Evolutionary conservation across 2,113 vertebrate species (phyloP).

Genomic region (Lamprologus callipterus): DNA sequence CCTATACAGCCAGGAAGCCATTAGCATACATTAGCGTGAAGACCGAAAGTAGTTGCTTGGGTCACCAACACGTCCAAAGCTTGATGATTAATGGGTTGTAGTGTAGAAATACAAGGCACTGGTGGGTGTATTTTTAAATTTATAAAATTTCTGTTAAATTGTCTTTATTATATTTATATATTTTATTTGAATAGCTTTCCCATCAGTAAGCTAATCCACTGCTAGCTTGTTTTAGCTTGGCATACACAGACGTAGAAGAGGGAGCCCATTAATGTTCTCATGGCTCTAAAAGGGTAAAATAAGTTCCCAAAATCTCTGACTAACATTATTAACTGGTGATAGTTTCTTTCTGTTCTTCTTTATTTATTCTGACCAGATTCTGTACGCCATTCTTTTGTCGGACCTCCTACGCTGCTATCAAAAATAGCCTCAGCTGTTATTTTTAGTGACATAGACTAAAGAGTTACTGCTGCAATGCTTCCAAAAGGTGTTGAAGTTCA

Average conservation of each 20-base stretch:
- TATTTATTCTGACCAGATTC: background rate
- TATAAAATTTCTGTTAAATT: background rate
- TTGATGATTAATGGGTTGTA: background rate
- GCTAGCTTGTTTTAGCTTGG: background rate
- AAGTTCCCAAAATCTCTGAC: background rate
- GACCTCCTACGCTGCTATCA: background rate
- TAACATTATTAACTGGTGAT: background rate
- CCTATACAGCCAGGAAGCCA: background rate
- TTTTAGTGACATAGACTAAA: background rate
- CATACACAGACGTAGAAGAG: background rate
- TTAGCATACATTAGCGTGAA: background rate
- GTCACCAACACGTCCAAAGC: background rate
- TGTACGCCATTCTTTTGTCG: background rate
- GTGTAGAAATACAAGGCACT: background rate
- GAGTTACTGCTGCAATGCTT: background rate
- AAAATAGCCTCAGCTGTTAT: background rate
- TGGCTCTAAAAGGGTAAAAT: background rate
- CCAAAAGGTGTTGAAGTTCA: background rate
- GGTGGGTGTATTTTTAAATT: background rate
- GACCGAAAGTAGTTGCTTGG: background rate
- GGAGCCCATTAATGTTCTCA: background rate
- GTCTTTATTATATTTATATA: background rate
- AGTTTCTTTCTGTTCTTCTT: background rate
- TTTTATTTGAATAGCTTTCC: background rate
- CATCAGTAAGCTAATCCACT: background rate